These are phyloP conservation scores for Motacilla alba DNA, from an alignment of 2,113 vertebrate genomes.

Conservation along the genomic window DNA sequence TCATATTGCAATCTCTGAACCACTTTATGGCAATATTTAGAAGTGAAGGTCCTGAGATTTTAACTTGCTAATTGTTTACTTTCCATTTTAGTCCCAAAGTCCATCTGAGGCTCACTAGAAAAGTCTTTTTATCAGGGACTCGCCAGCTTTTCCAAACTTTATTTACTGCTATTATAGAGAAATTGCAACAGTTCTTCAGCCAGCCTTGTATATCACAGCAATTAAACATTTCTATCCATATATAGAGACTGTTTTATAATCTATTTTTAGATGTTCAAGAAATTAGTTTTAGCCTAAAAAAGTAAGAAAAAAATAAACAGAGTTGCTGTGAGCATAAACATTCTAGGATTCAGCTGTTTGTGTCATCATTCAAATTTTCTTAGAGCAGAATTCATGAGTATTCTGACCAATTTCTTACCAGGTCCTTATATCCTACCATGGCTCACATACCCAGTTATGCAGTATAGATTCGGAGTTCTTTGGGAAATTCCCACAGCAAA, in stretches of 20 bases:
- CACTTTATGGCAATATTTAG: neutral
- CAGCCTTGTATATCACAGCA: neutral
- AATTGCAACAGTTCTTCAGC: neutral
- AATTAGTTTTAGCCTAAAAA: neutral
- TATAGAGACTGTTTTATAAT: neutral
- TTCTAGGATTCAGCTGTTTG: neutral
- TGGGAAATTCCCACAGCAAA: neutral
- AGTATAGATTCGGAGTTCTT: neutral
- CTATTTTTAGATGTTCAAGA: neutral
- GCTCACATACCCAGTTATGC: neutral
- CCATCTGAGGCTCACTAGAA: neutral
- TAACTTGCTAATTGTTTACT: neutral
- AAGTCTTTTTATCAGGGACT: neutral
- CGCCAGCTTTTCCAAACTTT: neutral
- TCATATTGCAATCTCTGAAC: neutral
- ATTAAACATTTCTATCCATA: neutral
- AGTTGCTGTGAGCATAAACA: neutral
- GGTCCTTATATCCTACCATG: neutral
- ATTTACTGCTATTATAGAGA: neutral
- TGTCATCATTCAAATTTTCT: neutral
- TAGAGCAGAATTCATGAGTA: neutral
- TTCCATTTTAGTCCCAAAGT: neutral
- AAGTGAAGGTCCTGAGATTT: neutral
- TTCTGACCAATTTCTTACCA: neutral
- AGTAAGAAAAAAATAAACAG: neutral